Base-by-base conservation (phyloP, 1,140 invertebrate species). In the Thaumatotibia leucotreta region DNA sequence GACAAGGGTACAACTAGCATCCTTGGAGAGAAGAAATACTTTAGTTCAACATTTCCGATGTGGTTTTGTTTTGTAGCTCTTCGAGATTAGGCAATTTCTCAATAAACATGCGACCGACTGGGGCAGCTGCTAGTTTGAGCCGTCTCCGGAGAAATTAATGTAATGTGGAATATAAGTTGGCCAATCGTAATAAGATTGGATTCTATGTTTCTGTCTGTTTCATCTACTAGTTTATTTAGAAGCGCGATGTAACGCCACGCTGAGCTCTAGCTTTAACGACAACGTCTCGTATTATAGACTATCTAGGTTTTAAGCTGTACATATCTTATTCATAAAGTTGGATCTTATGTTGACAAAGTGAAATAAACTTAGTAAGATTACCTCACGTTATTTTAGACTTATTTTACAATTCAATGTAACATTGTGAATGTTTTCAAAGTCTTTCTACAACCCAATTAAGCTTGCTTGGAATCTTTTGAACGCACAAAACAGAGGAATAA, bases 21-120 rank as follows among this genome's bases (percentile, higher is more conserved):
- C 86, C 85, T 88, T 76, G 70, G 85, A 87, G 87, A 83, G 80
- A 87, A 88, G 83, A 88, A 90, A 90, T 88, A 90, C 80, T 90
- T 86, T 80, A 82, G 81, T 87, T 85, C 79, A 84, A 87, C 84
- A 87, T 86, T 87, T 84, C 84, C 83, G 76, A 84, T 88, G 86
- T 83, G 84, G 86, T 86, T 89, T 87, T 87, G 84, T 91, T 89
- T 84, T 85, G 83, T 89, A 87, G 84, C 80, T 87, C 86, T 87
- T 88, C 71, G 79, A 83, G 81, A 89, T 88, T 85, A 86, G 83
- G 78, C 80, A 84, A 87, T 89, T 84, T 84, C 86, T 86, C 81
- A 78, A 86, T 86, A 87, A 88, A 87, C 85, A 86, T 82, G 77
- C 76, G 80, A 87, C 76, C 76, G 58, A 66, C 64, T 68, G 65